Evolutionary conservation across 1,140 invertebrate genomes (phyloP).

Genomic region (Solenopsis fugax): DNA sequence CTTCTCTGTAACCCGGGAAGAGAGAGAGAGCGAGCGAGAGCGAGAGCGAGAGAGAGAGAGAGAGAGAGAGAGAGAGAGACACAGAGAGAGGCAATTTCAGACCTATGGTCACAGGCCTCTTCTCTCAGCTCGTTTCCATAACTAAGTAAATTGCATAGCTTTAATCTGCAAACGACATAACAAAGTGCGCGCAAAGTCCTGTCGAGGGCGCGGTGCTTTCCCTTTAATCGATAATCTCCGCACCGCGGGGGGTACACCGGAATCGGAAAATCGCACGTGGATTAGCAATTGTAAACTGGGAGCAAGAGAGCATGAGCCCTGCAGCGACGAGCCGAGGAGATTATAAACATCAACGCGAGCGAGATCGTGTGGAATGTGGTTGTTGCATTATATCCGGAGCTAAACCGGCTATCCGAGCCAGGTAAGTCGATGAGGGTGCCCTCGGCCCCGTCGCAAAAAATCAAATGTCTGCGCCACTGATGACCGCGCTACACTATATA

Average conservation of each 20-base stretch:
- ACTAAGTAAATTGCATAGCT: not conserved
- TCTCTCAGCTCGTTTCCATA: not conserved
- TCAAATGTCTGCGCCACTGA: not conserved
- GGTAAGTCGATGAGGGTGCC: not conserved
- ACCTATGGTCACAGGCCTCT: not conserved
- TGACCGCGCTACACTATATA: not conserved
- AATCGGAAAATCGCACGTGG: not conserved
- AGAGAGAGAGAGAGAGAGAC: no score
- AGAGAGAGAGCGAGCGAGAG: no score
- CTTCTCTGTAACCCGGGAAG: no score
- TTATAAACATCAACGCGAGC: conserved; percentile 10
- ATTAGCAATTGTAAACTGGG: not conserved
- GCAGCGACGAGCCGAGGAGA: not conserved
- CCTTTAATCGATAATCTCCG: not conserved
- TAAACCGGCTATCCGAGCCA: conserved; percentile 27
- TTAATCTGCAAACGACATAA: not conserved
- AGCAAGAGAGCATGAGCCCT: not conserved
- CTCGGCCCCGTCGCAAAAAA: not conserved
- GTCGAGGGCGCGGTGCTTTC: not conserved
- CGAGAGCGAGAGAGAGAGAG: no score
- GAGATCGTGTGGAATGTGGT: conserved; percentile 16
- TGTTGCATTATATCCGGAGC: not conserved
- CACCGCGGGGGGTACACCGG: not conserved
- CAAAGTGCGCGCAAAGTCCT: not conserved
- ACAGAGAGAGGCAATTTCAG: not conserved